These are phyloP conservation scores for Alauda arvensis DNA, from an alignment of 2,797 vertebrate genomes.

Conservation along the genomic window DNA sequence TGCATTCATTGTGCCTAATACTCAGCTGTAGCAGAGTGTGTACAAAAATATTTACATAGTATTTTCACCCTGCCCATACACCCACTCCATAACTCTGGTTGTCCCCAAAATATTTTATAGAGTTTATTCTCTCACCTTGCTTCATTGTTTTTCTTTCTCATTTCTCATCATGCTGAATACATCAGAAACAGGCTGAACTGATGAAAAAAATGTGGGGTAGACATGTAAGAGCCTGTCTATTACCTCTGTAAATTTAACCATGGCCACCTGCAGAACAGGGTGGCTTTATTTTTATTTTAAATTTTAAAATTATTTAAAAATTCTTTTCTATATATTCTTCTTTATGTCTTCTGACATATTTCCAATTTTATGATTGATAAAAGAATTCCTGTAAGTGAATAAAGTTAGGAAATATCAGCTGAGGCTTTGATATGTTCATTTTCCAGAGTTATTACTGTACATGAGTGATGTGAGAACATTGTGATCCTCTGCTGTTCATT, in stretches of 20 bases:
- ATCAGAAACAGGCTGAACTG: not conserved
- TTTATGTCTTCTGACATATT: not conserved
- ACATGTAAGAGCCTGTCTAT: not conserved
- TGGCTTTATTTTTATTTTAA: not conserved
- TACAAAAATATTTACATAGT: not conserved
- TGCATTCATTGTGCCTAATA: constrained; percentile 50
- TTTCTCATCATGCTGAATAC: not conserved
- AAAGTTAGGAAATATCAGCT: not conserved
- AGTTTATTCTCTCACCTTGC: not conserved
- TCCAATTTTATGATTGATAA: not conserved
- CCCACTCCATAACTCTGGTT: not conserved
- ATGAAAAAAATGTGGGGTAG: not conserved
- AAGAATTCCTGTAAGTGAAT: not conserved
- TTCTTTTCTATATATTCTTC: not conserved
- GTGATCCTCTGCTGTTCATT: not conserved
- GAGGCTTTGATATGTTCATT: not conserved
- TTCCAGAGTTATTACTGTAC: not conserved
- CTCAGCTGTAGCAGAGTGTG: not conserved
- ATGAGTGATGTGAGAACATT: not conserved
- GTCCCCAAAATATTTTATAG: not conserved
- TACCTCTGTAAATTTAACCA: not conserved
- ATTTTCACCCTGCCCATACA: not conserved
- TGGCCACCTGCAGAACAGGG: not conserved
- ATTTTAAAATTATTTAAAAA: not conserved
- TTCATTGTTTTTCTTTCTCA: not conserved